Conservation (phyloP, 2,113 vertebrate genomes). For the Benitochromis conjunctus region DNA sequence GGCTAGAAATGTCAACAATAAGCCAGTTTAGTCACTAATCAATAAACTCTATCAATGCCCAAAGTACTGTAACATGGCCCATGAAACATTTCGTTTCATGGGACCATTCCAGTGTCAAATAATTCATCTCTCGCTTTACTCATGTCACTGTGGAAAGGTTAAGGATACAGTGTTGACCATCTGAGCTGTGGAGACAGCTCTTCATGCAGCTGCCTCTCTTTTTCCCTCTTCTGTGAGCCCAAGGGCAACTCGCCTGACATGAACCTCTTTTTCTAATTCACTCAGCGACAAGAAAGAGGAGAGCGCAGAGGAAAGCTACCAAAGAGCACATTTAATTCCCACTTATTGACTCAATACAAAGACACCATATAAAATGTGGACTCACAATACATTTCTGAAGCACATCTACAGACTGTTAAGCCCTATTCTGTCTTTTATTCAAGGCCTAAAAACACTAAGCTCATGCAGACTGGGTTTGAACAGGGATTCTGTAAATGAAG, state of each 20-base stretch:
- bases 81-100: background rate
- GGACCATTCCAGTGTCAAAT: background rate
- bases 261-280: conserved; percentile 34
- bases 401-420: background rate
- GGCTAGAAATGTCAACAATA: background rate
- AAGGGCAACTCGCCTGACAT: conserved; percentile 42
- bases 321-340: conserved; percentile 42
- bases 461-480: background rate
- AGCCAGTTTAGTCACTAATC: background rate
- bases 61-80: background rate
- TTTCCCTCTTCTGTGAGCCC: conserved; percentile 17
- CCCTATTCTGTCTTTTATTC: background rate
- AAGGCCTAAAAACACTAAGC: background rate
- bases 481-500: background rate
- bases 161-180: background rate
- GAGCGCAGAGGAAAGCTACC: background rate
- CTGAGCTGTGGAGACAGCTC: conserved; percentile 5
- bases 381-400: conserved; percentile 4
- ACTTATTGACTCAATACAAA: conserved; percentile 38
- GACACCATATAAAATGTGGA: conserved; percentile 6
- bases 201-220: conserved; percentile 1
- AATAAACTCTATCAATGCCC: background rate
- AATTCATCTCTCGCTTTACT: background rate
- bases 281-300: conserved; percentile 35
- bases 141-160: background rate